These are phyloP conservation scores for Macheiramphus alcinus DNA, from an alignment of 2,113 vertebrate species.

Conservation along the genomic window DNA sequence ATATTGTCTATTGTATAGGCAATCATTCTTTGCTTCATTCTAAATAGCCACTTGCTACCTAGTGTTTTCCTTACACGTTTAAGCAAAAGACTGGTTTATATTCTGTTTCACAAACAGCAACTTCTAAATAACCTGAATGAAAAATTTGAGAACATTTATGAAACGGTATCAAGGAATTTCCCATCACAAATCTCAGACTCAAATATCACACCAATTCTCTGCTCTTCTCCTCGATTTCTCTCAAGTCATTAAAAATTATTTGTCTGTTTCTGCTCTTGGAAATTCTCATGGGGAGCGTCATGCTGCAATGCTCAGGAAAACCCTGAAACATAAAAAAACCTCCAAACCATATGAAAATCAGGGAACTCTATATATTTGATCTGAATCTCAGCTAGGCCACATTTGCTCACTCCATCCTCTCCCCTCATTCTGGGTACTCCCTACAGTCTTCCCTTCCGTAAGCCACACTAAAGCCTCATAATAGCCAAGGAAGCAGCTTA, in stretches of 20 bases:
- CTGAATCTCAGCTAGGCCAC: neutral
- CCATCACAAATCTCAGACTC: neutral
- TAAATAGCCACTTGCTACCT: neutral
- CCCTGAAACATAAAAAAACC: rapidly evolving
- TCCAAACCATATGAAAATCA: neutral
- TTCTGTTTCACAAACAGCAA: rapidly evolving
- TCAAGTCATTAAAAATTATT: neutral
- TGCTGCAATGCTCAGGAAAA: neutral
- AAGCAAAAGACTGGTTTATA: neutral
- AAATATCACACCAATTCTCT: neutral
- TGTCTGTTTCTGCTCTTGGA: neutral
- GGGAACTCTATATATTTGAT: neutral
- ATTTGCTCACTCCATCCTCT: neutral
- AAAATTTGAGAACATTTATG: neutral
- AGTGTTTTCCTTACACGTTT: neutral
- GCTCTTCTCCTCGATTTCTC: neutral
- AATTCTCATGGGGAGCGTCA: neutral
- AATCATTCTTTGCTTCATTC: neutral
- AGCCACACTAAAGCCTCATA: neutral
- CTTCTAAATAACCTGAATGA: neutral
- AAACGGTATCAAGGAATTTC: neutral
- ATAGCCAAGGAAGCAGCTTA: neutral
- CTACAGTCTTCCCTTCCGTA: neutral
- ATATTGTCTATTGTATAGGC: too few relatives aligned
- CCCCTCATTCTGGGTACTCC: neutral